A percentile compares a stretch with the other conserved stretches of the same genome.
phyloP scores from a whole-genome alignment of 2,797 vertebrate species.

The Graptemys geographica region DNA sequence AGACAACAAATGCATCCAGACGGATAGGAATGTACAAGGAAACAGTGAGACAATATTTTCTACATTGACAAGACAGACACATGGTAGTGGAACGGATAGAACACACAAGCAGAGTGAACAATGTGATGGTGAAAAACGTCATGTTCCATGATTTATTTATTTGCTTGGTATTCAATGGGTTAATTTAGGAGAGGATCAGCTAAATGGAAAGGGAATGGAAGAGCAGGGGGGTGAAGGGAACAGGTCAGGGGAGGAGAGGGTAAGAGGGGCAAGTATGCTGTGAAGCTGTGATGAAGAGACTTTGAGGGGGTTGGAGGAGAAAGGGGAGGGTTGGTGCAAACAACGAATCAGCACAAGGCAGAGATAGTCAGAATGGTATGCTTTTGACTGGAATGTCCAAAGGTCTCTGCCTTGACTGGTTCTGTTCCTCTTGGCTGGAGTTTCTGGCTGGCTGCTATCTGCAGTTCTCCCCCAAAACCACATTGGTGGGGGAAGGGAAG shows the following conservation, averaged over 20 bases:
- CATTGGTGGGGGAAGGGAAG: neutral
- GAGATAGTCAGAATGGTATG: neutral
- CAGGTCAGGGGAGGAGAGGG: neutral
- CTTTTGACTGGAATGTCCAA: neutral
- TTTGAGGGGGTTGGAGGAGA: neutral
- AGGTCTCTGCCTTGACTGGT: neutral
- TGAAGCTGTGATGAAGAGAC: neutral
- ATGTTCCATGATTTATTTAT: neutral
- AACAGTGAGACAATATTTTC: too few species aligned
- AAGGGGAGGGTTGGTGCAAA: neutral
- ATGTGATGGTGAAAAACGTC: neutral
- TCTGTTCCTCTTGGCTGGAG: neutral
- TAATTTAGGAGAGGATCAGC: neutral
- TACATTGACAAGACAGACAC: neutral
- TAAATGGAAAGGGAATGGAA: neutral
- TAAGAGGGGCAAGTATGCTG: neutral
- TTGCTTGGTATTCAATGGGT: neutral
- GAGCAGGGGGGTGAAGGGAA: neutral
- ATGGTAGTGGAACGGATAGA: neutral
- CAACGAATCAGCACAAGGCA: neutral
- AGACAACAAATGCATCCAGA: too few species aligned
- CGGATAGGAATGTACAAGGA: too few species aligned
- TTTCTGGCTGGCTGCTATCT: neutral
- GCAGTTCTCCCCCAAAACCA: neutral
- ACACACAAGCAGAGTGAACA: neutral